These are phyloP conservation scores for Anguilla megastoma DNA, from an alignment of 2,797 vertebrate genomes.

Conservation along the genomic window DNA sequence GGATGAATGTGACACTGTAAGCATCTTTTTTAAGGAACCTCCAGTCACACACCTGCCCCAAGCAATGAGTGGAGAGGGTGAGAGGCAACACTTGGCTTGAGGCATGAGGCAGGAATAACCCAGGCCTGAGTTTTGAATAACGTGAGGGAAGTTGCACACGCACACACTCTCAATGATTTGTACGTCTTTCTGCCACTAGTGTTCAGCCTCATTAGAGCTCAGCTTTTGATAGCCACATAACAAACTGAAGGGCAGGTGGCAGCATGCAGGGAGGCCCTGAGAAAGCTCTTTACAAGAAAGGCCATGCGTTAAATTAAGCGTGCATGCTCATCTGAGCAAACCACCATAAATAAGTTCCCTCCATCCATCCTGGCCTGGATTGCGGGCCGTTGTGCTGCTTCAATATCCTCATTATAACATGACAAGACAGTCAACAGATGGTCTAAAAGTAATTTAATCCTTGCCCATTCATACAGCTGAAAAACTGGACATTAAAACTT, in stretches of 20 bases:
- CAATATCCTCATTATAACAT: background rate
- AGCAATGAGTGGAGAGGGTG: background rate
- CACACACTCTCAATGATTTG: slow-evolving; percentile 52
- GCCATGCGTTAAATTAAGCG: slow-evolving; percentile 12
- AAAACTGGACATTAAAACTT: background rate
- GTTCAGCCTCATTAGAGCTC: slow-evolving; percentile 52
- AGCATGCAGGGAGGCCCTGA: slow-evolving; percentile 52
- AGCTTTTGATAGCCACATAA: slow-evolving; percentile 60
- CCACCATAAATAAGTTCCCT: background rate
- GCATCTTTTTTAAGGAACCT: background rate
- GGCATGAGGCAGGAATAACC: background rate
- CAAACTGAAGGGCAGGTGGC: slow-evolving; percentile 58
- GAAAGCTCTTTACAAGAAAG: slow-evolving; percentile 31
- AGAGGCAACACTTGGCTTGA: background rate
- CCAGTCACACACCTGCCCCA: background rate
- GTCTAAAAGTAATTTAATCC: background rate
- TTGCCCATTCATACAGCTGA: background rate
- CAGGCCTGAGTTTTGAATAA: background rate
- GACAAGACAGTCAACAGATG: background rate
- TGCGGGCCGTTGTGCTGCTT: background rate
- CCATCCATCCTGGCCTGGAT: background rate
- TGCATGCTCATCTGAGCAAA: slow-evolving; percentile 19
- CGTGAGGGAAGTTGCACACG: background rate
- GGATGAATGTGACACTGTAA: background rate
- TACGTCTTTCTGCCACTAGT: slow-evolving; percentile 55